Evolutionary conservation across 2,888 invertebrate species (phyloP), one percentile per base, ranked within the genome.

Genomic region (Sinohyriopsis cumingii): DNA sequence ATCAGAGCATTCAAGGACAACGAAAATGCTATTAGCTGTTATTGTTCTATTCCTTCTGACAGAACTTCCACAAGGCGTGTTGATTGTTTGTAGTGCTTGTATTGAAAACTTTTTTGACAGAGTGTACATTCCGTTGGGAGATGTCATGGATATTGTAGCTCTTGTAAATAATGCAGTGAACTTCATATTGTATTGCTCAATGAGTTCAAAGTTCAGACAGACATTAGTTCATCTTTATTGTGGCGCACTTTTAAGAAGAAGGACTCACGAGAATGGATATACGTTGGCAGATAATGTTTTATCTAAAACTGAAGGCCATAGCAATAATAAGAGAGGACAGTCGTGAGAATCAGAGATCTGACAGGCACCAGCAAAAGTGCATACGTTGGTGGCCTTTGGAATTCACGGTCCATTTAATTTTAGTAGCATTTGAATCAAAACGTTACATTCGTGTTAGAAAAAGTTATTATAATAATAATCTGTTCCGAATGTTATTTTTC

Each of bases 131-230:
- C 90, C 89, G 6, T 82, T 91, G 20, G 91, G 91, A 9, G 96
- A 97, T 87, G 89, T 96, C 67, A 95, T 97, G 95, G 97, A 98
- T 90, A 94, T 96, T 72, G 89, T 97, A 83, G 97, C 97, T 0
- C 92, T 98, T 68, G 91, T 96, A 80, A 97, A 97, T 90, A 96
- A 96, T 9, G 95, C 96, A 1, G 95, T 97, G 69, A 98, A 97
- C 90, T 98, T 98, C 87, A 94, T 97, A 73, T 92, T 98, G 45
- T 98, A 97, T 89, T 97, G 97, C 86, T 93, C 95, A 69, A 97
- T 98, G 97, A 96, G 96, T 76, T 93, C 95, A 74, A 96, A 97
- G 92, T 98, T 98, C 90, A 92, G 98, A 5, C 84, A 89, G 65
- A 91, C 91, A 5, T 91, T 91, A 73, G 78, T 87, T 0, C 72